Conservation (phyloP, 2,113 vertebrate genomes). For the Heterocephalus glaber region DNA sequence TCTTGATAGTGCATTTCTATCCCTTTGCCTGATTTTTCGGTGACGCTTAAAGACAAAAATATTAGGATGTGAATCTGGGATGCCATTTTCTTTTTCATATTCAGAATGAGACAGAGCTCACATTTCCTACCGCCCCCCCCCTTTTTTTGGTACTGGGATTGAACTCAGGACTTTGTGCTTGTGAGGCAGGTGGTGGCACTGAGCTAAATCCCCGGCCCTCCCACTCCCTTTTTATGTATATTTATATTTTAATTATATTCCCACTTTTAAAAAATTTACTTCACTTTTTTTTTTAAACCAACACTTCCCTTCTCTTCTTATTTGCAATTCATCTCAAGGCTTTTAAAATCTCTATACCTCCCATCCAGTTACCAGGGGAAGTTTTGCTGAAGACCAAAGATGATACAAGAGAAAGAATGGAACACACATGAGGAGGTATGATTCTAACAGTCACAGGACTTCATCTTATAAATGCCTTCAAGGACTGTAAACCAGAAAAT, state of each 20-base stretch:
- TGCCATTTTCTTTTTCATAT: background rate
- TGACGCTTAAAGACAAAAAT: slow-evolving; percentile 74
- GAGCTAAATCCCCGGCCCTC: no score
- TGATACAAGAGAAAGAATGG: background rate
- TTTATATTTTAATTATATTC: background rate
- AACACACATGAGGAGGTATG: background rate
- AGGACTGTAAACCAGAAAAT: background rate
- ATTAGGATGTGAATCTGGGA: background rate
- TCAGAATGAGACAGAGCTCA: background rate
- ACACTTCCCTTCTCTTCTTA: background rate
- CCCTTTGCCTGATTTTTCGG: slow-evolving; percentile 32
- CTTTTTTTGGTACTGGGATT: no score
- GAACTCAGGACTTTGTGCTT: no score
- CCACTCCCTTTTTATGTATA: background rate
- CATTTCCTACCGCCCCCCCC: no score
- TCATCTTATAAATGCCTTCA: background rate
- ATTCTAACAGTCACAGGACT: background rate
- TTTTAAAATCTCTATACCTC: background rate
- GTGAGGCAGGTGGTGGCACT: no score
- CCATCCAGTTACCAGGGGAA: background rate
- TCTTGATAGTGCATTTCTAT: slow-evolving; percentile 47
- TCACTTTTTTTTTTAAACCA: background rate
- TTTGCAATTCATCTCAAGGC: background rate
- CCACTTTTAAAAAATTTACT: background rate
- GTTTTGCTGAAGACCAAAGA: background rate